A percentile compares a stretch with the other conserved stretches of the same genome.
phyloP scores from a whole-genome alignment of 1,140 invertebrate species.

The Drosophila saltans region DNA sequence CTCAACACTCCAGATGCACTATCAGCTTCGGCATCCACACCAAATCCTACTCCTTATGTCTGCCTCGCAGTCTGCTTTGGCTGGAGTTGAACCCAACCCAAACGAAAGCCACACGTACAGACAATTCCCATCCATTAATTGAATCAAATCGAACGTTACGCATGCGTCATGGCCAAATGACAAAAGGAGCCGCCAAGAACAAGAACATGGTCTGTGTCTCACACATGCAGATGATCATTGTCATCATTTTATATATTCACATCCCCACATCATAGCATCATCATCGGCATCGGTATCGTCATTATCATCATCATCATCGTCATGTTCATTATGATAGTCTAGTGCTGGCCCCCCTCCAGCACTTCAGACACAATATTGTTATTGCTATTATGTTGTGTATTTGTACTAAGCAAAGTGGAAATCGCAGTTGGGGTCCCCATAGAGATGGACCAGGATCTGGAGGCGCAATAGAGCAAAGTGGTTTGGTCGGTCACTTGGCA shows the following conservation, averaged over 20 bases:
- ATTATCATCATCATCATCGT: constrained; percentile 24
- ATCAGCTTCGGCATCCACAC: background rate
- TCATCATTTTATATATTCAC: constrained; percentile 13
- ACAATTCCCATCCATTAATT: constrained; percentile 77
- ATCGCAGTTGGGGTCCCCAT: constrained; percentile 65
- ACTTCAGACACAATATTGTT: constrained; percentile 72
- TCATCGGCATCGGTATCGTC: background rate
- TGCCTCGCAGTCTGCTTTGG: constrained; percentile 51
- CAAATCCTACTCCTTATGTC: constrained; percentile 22
- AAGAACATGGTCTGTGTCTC: constrained; percentile 24
- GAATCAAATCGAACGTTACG: constrained; percentile 81
- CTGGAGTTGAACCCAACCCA: constrained; percentile 26
- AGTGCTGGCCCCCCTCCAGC: constrained; percentile 11
- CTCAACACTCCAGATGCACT: constrained; percentile 42
- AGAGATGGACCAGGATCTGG: constrained; percentile 19
- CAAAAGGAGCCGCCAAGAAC: constrained; percentile 67
- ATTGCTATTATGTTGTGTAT: constrained; percentile 78
- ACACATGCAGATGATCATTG: constrained; percentile 54
- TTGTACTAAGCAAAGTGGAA: constrained; percentile 69
- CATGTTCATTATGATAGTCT: constrained; percentile 8
- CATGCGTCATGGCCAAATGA: constrained; percentile 77
- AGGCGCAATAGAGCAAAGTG: constrained; percentile 22
- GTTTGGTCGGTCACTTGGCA: constrained; percentile 57
- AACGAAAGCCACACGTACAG: constrained; percentile 63
- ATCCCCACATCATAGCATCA: background rate